These are phyloP conservation scores for Agriotes lineatus DNA, from an alignment of 2,888 invertebrate genomes.

Conservation along the genomic window DNA sequence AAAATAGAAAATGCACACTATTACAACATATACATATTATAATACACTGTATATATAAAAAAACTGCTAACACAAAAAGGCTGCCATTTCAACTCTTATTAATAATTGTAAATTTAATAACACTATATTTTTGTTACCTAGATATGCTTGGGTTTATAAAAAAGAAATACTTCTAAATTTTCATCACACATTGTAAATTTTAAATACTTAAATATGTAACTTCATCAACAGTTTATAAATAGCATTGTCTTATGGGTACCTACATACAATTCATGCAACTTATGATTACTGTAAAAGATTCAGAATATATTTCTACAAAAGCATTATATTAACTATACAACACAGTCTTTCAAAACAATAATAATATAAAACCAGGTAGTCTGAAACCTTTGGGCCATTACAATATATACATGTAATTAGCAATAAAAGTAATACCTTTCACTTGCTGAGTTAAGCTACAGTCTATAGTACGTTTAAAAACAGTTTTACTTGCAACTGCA, in stretches of 20 bases:
- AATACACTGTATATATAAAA: conserved; percentile 27
- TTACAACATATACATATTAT: conserved; percentile 49
- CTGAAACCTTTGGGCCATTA: conserved; percentile 12
- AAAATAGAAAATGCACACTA: conserved; percentile 47
- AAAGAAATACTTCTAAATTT: not conserved
- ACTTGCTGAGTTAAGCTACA: not conserved
- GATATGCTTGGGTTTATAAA: conserved; percentile 21
- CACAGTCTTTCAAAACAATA: conserved; percentile 32
- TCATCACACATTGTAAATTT: conserved; percentile 33
- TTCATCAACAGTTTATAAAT: conserved; percentile 37
- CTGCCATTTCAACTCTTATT: conserved; percentile 29
- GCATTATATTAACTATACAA: conserved; percentile 26
- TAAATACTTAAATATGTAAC: not conserved
- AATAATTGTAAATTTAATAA: not conserved
- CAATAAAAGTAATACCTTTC: conserved; percentile 4
- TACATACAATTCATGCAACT: conserved; percentile 13
- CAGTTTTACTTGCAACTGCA: too few species aligned
- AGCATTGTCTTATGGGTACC: conserved; percentile 21
- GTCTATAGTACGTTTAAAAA: not conserved
- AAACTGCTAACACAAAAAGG: conserved; percentile 23
- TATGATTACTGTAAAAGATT: conserved; percentile 12
- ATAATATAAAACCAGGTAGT: conserved; percentile 10
- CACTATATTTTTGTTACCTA: not conserved
- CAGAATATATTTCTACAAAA: conserved; percentile 23
- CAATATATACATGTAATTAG: conserved; percentile 9